phyloP scores from a whole-genome alignment of 2,113 vertebrate genomes.

The Cyprinodon brontotheroides region DNA sequence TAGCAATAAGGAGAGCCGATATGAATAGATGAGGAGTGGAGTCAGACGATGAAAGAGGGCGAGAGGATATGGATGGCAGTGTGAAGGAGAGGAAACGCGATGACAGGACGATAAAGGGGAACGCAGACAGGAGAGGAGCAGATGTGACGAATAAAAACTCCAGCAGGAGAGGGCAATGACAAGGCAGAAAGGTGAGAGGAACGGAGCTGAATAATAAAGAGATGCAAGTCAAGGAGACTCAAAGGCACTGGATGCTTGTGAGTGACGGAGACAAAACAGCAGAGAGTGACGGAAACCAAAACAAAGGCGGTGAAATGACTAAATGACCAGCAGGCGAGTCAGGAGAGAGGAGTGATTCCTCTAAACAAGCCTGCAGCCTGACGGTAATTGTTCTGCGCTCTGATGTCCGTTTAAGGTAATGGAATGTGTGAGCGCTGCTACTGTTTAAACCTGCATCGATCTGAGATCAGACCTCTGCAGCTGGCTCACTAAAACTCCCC shows the following conservation, averaged over 20 bases:
- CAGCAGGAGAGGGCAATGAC: slow-evolving; percentile 15
- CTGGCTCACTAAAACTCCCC: slow-evolving; percentile 4
- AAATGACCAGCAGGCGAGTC: slow-evolving; percentile 18
- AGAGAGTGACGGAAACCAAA: slow-evolving; percentile 8
- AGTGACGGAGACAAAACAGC: slow-evolving; percentile 2
- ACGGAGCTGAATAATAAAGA: slow-evolving; percentile 22
- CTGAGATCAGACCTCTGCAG: slow-evolving; percentile 38
- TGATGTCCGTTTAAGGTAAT: slow-evolving; percentile 65
- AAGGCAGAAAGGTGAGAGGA: slow-evolving; percentile 18
- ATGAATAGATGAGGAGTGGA: slow-evolving; percentile 33
- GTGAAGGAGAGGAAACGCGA: slow-evolving; percentile 19
- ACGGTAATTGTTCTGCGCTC: slow-evolving; percentile 47
- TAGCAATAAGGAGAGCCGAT: slow-evolving; percentile 10
- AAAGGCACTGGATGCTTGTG: slow-evolving; percentile 11
- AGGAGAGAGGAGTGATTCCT: slow-evolving; percentile 24
- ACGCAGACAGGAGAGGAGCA: not conserved
- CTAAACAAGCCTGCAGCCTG: slow-evolving; percentile 51
- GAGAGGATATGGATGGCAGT: slow-evolving; percentile 5
- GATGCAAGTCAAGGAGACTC: not conserved
- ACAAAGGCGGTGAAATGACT: slow-evolving; percentile 13
- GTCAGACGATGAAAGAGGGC: slow-evolving; percentile 3
- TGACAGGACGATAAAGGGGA: slow-evolving; percentile 16
- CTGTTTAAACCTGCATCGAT: slow-evolving; percentile 59
- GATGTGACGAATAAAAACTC: slow-evolving; percentile 23
- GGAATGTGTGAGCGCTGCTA: slow-evolving; percentile 62